Base-by-base conservation (phyloP, 2,888 invertebrate species). In the Hydrotaea diabolus region DNA sequence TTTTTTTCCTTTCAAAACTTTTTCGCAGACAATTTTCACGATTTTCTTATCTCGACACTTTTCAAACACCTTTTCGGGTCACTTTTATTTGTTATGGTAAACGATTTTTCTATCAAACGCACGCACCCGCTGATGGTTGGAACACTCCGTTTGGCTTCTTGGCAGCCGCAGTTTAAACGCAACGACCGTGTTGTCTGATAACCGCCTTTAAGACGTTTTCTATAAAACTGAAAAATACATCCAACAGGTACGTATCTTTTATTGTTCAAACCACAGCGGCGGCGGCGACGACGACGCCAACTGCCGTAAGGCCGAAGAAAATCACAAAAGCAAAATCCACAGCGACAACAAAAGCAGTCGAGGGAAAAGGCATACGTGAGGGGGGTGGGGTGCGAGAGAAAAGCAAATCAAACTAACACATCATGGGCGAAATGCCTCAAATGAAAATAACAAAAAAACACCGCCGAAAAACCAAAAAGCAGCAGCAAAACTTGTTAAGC, bases 161-260 rank as follows among this genome's bases (percentile, higher is more conserved):
- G 88, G 31, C 53, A 2, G 36, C 8, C 39, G 2, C 1, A 26
- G 36, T 31, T 7, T 31, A 26, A 36, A 46, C 39, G 55, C 15
- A 49, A 71, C 55, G 66, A 23, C 13, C 17, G 26, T n/a, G 21
- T 31, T 21, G 46, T 17, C 23, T 43, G 55, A 39, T 64, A 79
- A 77, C 77, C 79, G 69, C 79, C 82, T 85, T 85, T 77, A 77
- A 82, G 82, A 85, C 90, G 89, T 87, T 88, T 90, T 85, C 89
- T 88, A 86, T 80, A 83, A 89, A 88, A 90, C 90, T 90, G 89
- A 90, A 90, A 87, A 87, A 87, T 87, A 88, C 87, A 87, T 89
- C 86, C 89, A 87, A 87, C 87, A 87, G 85, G 88, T 87, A 87
- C 88, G 89, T 89, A 89, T 89, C 88, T 89, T 90, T 90, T 90